Percentiles rank a stretch among this genome's conserved stretches.
Conservation (phyloP, 2,113 vertebrate genomes). For the Psophia crepitans region DNA sequence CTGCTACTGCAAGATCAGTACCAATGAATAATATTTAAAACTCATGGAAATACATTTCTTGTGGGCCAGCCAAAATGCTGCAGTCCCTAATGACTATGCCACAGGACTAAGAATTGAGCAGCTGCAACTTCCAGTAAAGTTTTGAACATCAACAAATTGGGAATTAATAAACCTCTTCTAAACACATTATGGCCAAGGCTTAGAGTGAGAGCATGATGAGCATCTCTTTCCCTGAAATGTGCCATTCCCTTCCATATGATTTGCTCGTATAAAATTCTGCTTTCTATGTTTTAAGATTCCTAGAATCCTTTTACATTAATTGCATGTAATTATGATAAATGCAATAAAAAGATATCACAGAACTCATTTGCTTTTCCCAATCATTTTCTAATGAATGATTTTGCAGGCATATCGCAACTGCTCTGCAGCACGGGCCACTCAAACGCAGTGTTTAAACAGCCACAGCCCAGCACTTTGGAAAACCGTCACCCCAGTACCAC, state of each 20-base stretch:
- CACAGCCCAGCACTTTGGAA: background rate
- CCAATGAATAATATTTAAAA: background rate
- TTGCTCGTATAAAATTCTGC: background rate
- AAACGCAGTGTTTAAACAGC: background rate
- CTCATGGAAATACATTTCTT: background rate
- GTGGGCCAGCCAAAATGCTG: background rate
- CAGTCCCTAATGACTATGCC: background rate
- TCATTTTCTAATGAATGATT: background rate
- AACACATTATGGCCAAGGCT: background rate
- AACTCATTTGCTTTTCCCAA: background rate
- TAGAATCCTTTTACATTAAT: background rate
- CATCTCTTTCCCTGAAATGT: background rate
- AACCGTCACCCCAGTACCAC: fast-evolving
- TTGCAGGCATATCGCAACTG: background rate
- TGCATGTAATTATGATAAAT: background rate
- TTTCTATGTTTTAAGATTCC: background rate
- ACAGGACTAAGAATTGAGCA: background rate
- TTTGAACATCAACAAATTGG: background rate
- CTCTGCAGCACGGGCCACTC: fast-evolving
- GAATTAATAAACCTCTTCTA: background rate
- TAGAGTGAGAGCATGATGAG: background rate
- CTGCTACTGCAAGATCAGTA: background rate
- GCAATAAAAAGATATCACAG: background rate
- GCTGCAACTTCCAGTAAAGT: background rate
- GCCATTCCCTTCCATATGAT: background rate